Base-by-base conservation (phyloP, 2,797 vertebrate genomes). In the Ficedula albicollis region DNA sequence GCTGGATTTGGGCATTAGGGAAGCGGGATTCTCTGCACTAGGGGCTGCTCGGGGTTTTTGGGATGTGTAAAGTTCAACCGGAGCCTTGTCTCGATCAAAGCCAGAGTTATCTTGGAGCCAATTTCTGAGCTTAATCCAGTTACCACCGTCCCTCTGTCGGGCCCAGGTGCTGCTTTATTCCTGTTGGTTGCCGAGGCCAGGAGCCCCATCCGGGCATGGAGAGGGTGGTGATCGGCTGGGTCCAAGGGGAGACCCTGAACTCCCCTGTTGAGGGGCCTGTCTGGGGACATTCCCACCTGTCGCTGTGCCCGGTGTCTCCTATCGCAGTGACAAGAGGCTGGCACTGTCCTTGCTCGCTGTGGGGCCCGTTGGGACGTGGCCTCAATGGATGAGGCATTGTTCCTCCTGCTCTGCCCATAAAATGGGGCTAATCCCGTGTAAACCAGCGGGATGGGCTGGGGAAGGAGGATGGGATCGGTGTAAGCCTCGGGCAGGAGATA, bases 281-380 rank as follows among this genome's bases (percentile, higher is more conserved):
- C 7, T 20, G 55, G 41, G 80, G 23, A 18, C 4, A 1, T n/a
- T 64, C 9, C 5, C 17, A 3, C 34, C 60, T 43, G 8, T 68
- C 0, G 2, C 46, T 14, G 43, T 38, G 54, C 38, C 56, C 0
- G 0, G 39, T 14, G 2, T 85, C 44, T 22, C 20, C 0, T 13
- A 11, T 13, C 1, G 0, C 60, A 0, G 7, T 1, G 39, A n/a
- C 18, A 3, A 11, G 38, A 23, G 54, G n/a, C 41, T 18, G 66
- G 44, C 1, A 12, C 46, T 39, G 52, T 10, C 34, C 46, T 38
- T 1, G 1, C 41, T 25, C 0, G 0, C 54, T 0, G 13, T 0
- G 8, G 30, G 38, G 39, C 34, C 6, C 7, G 0, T 44, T 8
- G 38, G 64, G 44, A 44, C 1, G 0, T 0, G 0, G 72, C 41